phyloP scores from a whole-genome alignment of 2,113 vertebrate genomes.

The Strigops habroptila region DNA sequence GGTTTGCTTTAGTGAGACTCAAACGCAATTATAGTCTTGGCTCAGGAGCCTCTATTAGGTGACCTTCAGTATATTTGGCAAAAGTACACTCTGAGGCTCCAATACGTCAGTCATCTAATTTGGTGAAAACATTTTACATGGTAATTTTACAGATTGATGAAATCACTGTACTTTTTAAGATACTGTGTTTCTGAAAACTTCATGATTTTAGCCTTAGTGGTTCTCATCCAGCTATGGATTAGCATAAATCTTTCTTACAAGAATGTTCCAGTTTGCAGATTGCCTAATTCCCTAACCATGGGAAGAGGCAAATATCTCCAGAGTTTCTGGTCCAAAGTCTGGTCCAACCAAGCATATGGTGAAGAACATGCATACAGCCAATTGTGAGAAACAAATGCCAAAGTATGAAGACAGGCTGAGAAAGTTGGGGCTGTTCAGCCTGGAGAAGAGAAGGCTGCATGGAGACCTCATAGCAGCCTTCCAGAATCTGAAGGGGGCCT shows the following conservation, averaged over 20 bases:
- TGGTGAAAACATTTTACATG: not conserved
- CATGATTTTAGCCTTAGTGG: not conserved
- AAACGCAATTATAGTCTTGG: not conserved
- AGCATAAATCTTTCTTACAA: not conserved
- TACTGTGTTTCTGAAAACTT: not conserved
- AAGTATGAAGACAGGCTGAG: too few species aligned
- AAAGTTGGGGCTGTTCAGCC: too few species aligned
- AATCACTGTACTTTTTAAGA: not conserved
- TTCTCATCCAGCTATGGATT: not conserved
- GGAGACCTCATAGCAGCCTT: too few species aligned
- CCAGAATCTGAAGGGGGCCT: too few species aligned
- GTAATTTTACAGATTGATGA: not conserved
- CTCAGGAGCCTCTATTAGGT: not conserved
- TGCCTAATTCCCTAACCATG: not conserved
- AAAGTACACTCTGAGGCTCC: not conserved
- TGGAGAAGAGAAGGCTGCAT: too few species aligned
- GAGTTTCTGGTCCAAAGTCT: not conserved
- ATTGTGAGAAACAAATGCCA: not conserved
- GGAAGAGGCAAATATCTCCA: not conserved
- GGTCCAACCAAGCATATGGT: not conserved
- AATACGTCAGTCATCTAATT: not conserved
- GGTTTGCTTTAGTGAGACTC: not conserved
- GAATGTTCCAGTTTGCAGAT: not conserved
- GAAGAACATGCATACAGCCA: not conserved
- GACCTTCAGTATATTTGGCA: not conserved